Evolutionary conservation across 1,140 invertebrate species (phyloP).

Genomic region (Aradophagus sp.): DNA sequence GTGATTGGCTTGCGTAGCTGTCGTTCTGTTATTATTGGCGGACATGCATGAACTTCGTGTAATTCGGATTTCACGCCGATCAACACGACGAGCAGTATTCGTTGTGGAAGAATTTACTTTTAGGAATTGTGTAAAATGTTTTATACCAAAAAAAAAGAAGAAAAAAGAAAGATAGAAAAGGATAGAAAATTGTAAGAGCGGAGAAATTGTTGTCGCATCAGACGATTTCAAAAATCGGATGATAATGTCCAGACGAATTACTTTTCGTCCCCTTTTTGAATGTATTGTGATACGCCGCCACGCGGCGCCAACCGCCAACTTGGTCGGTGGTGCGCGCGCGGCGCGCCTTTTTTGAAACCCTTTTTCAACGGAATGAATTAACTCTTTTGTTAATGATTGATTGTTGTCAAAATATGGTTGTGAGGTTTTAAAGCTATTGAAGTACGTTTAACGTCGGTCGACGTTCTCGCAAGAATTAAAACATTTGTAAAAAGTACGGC

Average conservation of each 20-base stretch:
- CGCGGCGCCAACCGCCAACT: conserved; percentile 18
- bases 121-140: conserved; percentile 29
- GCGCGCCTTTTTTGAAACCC: conserved; percentile 69
- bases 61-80: conserved; percentile 28
- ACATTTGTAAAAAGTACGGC: too few relatives aligned
- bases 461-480: conserved; percentile 3
- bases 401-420: conserved; percentile 75
- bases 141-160: conserved; percentile 13
- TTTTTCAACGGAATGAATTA: conserved; percentile 67
- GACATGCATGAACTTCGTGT: background rate
- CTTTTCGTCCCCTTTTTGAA: conserved; percentile 66
- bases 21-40: conserved; percentile 17
- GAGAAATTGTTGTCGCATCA: too few relatives aligned
- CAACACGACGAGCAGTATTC: conserved; percentile 36
- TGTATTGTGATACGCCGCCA: conserved; percentile 70
- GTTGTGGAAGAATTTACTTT: conserved; percentile 30
- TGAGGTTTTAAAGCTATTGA: conserved; percentile 71
- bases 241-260: conserved; percentile 45
- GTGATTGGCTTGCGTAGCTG: background rate
- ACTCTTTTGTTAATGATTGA: conserved; percentile 72
- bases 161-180: conserved; percentile 35
- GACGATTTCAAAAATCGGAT: too few relatives aligned
- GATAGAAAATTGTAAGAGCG: too few relatives aligned
- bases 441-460: conserved; percentile 56
- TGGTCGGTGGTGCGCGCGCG: conserved; percentile 33